phyloP scores from a whole-genome alignment of 2,797 vertebrate species.

The Anableps anableps region DNA sequence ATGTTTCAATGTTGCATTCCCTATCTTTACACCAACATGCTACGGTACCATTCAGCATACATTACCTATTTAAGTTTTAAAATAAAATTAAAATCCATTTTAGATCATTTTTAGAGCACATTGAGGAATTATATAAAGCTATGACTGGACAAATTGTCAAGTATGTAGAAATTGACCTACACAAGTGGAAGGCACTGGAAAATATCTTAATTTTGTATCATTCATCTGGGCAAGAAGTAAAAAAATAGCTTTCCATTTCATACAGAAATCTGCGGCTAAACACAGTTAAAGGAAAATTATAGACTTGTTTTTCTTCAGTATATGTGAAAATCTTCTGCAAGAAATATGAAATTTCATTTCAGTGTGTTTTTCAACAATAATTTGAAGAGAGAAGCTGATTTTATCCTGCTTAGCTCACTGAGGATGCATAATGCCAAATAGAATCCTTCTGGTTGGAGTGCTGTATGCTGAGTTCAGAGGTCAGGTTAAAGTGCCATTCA shows the following conservation, averaged over 20 bases:
- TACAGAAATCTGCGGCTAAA: constrained; percentile 14
- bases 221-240: constrained; percentile 56
- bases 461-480: constrained; percentile 60
- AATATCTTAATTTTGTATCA: constrained; percentile 45
- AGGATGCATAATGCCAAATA: constrained; percentile 61
- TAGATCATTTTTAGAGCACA: not conserved
- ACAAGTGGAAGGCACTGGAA: constrained; percentile 74
- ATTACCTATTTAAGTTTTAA: constrained; percentile 14
- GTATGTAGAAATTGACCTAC: constrained; percentile 37
- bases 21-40: constrained; percentile 62
- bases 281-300: constrained; percentile 15
- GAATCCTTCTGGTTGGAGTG: constrained; percentile 41
- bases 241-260: constrained; percentile 25
- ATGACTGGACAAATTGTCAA: constrained; percentile 25
- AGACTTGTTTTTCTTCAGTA: constrained; percentile 20
- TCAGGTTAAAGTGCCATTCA: constrained; percentile 60
- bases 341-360: constrained; percentile 36
- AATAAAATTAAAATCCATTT: constrained; percentile 2
- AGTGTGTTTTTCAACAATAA: constrained; percentile 21
- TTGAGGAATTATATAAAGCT: constrained; percentile 21
- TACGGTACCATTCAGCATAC: constrained; percentile 64
- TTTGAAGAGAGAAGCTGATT: constrained; percentile 30
- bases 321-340: constrained; percentile 33
- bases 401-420: constrained; percentile 37
- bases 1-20: constrained; percentile 45